Base-by-base conservation (phyloP, 1,140 invertebrate species). In the Akabosia matsudoensis region DNA sequence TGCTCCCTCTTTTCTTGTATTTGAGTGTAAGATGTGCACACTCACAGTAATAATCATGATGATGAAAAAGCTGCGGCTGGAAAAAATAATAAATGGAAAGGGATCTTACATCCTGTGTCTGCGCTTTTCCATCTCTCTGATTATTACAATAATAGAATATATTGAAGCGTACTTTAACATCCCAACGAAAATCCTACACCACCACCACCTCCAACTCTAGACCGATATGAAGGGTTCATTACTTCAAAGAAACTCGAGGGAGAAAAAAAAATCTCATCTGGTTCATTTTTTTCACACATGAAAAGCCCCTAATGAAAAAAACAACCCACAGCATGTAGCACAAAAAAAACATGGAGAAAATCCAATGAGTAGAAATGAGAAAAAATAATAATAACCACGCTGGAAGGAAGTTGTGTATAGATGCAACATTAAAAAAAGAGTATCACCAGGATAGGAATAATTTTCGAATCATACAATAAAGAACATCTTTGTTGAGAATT, bases 181-280 rank as follows among this genome's bases (percentile, higher is more conserved):
- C 37, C 37, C n/a, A n/a, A 45, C 54, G 24, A 13, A 61, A 61
- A 61, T 28, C 24, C 54, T 45, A 45, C 37, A 45, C 7, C 7
- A 45, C 18, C 37, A 10, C 18, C 37, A 45, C n/a, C n/a, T n/a
- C n/a, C n/a, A n/a, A n/a, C 45, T 24, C 54, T 16, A 61, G 24
- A 61, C 22, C 61, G 28, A 18, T 30, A 67, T 67, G 61, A 67
- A 67, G 28, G 61, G 61, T 67, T 67, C 61, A 67, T 67, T 67
- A 67, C 61, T 67, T 67, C 61, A 67, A 67, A 67, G 61, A 67
- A 67, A 30, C 7, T 45, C n/a, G 37, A 67, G 10, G 54, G 61
- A 67, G 61, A 67, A 13, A 67, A 67, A 61, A 67, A 67, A 67
- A 67, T 67, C 61, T 67, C 61, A 67, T 67, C 61, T 67, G 61